Base-by-base conservation (phyloP, 2,888 invertebrate genomes). In the Drosophila rubida region DNA sequence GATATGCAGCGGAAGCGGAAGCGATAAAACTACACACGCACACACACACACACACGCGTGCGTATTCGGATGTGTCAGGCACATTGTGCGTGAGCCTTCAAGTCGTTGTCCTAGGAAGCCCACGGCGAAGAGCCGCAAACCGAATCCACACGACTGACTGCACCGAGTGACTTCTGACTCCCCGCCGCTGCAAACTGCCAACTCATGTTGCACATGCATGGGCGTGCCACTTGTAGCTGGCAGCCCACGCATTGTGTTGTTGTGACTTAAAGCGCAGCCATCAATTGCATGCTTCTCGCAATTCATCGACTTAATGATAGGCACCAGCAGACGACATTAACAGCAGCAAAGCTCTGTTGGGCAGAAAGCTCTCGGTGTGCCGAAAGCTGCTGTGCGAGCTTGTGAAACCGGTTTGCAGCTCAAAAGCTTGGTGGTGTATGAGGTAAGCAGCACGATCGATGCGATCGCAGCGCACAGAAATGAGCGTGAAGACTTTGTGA, bases 401-500 rank as follows among this genome's bases (percentile, higher is more conserved):
- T 19, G 42, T 2, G 19, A n/a, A 41, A 62, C 54, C 44, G 32
- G 54, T 54, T 54, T 22, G 54, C 54, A 22, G 54, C 54, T 54
- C 44, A 44, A 54, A 54, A 80, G 80, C 81, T 71, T 48, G 32
- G 87, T 45, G 54, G 51, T 46, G 68, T 70, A 85, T 88, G 82
- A 81, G 87, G 85, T 82, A 78, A 85, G 77, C 78, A 75, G 65
- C 64, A 50, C 59, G 84, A 86, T 87, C 84, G 78, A 58, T 45
- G 69, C 77, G 70, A 79, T 70, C 70, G 68, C 75, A 74, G 72
- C 76, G 67, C 61, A 71, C 90, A 90, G 84, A 90, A 88, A 76
- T 87, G 89, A 90, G 89, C 90, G 89, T 87, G 84, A 80, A 88
- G 87, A 88, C 86, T 69, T 83, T 72, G 90, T 87, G 89, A 89